Evolutionary conservation across 2,888 invertebrate genomes (phyloP).

Genomic region (Eilema depressum): DNA sequence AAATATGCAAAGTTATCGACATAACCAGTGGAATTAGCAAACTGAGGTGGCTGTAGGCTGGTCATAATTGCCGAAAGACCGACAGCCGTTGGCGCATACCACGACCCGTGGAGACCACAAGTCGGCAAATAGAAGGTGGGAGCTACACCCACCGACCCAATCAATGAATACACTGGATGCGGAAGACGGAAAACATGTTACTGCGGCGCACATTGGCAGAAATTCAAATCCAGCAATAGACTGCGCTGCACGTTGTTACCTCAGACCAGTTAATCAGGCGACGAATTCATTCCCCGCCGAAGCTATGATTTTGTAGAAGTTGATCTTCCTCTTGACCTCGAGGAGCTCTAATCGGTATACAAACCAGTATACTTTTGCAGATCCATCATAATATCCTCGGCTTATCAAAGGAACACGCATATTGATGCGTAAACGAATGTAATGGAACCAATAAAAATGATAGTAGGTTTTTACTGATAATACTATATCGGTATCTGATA

Average conservation of each 20-base stretch:
- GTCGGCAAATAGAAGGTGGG: no score
- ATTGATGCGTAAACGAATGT: conserved; percentile 1
- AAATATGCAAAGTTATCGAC: no score
- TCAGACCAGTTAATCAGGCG: not conserved
- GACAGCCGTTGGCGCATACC: no score
- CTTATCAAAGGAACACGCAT: not conserved
- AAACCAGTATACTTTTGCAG: not conserved
- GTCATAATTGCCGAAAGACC: no score
- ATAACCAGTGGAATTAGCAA: no score
- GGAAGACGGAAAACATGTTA: not conserved
- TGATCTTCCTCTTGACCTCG: no score
- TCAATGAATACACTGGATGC: not conserved
- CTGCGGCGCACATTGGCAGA: not conserved
- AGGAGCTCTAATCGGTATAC: not conserved
- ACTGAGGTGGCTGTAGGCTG: no score
- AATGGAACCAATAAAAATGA: not conserved
- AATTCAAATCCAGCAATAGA: not conserved
- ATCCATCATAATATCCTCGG: not conserved
- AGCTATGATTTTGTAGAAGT: no score
- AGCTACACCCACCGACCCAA: no score
- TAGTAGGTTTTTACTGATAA: not conserved
- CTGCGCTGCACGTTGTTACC: not conserved
- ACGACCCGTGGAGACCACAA: no score
- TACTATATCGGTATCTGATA: not conserved
- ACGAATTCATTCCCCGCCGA: not conserved